Evolutionary conservation across 2,113 vertebrate species (phyloP).

Genomic region (Eolophus roseicapilla): DNA sequence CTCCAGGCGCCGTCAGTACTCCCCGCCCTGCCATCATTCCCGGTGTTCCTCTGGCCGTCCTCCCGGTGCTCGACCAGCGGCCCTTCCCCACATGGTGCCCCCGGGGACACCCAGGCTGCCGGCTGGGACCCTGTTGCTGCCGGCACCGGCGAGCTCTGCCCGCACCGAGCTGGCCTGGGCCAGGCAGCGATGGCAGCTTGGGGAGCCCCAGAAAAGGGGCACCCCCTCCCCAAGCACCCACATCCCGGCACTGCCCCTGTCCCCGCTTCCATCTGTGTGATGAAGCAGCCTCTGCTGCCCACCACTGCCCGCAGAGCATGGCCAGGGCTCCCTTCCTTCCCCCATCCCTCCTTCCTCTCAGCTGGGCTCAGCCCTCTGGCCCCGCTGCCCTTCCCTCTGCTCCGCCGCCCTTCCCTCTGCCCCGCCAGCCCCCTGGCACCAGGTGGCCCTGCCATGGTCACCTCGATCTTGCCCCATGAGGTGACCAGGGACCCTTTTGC

Average conservation of each 20-base stretch:
- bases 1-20: not conserved
- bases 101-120: not conserved
- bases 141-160: not conserved
- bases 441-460: not conserved
- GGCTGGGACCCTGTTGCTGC: not conserved
- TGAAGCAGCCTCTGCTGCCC: not conserved
- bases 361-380: not conserved
- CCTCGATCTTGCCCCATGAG: not conserved
- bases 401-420: too few relatives aligned
- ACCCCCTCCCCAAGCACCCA: not conserved
- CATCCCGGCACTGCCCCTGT: not conserved
- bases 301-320: not conserved
- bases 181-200: not conserved
- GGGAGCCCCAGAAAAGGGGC: not conserved
- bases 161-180: not conserved
- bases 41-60: not conserved
- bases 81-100: not conserved
- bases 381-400: not conserved
- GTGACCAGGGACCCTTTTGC: not conserved
- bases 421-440: not conserved
- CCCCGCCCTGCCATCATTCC: not conserved
- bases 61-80: not conserved
- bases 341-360: not conserved
- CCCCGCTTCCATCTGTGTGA: not conserved
- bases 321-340: not conserved